Evolutionary conservation across 2,797 vertebrate species (phyloP).

Genomic region (Ara ararauna): DNA sequence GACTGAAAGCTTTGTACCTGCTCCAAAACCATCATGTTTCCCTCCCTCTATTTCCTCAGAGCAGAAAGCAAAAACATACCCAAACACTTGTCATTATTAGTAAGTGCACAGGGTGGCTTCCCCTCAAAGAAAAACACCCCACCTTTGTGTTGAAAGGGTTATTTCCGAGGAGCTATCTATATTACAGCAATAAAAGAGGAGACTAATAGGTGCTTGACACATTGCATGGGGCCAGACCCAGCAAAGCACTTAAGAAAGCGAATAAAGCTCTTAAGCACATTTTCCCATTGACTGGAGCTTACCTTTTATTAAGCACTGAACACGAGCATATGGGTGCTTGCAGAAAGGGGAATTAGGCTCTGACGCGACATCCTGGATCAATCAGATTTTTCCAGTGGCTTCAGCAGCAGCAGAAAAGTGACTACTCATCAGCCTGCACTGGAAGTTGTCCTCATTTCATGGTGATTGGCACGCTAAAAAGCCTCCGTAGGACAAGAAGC

Average conservation of each 20-base stretch:
- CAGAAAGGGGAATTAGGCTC: constrained; percentile 31
- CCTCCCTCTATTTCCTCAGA: neutral
- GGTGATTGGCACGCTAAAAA: neutral
- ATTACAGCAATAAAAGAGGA: constrained; percentile 9
- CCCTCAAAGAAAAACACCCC: neutral
- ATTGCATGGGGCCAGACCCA: neutral
- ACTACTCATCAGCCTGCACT: neutral
- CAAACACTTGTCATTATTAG: neutral
- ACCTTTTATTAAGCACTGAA: constrained; percentile 38
- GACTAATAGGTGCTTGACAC: neutral
- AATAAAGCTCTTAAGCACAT: constrained; percentile 62
- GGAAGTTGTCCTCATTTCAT: neutral
- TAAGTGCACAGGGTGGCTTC: neutral
- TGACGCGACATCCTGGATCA: constrained; percentile 49
- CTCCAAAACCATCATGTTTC: constrained; percentile 7
- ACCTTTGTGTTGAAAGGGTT: neutral
- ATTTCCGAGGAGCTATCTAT: neutral
- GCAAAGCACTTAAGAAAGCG: constrained; percentile 25
- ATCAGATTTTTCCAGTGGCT: constrained; percentile 49
- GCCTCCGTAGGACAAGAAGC: neutral
- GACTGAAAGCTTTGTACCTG: constrained; percentile 3
- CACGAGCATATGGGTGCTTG: neutral
- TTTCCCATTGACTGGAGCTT: constrained; percentile 58
- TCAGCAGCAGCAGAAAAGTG: constrained; percentile 34
- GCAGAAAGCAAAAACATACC: neutral